Base-by-base conservation (phyloP, 2,888 invertebrate species). In the Thymelicus acteon region DNA sequence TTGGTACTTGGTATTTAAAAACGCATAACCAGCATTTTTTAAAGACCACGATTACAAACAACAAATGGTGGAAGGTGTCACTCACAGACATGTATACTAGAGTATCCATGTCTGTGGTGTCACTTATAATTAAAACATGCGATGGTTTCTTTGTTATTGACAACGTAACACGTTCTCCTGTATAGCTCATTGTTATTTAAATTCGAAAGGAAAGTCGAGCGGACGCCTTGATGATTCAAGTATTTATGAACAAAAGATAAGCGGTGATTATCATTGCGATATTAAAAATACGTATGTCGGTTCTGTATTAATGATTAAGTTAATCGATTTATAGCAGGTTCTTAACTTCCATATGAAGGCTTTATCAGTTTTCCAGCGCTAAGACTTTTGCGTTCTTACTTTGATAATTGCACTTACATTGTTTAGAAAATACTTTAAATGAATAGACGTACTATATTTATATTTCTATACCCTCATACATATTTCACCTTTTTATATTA, bases 241-340 rank as follows among this genome's bases (percentile, higher is more conserved):
- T 44, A 60, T 44, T 15, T 60, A 60, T 60, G 15, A 44, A 44
- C 44, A 60, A 19, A 60, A 44, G 60, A 60, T 60, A 60, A 60
- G 49, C 19, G 49, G 7, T 52, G 19, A 52, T 52, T 7, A 52
- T 52, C 15, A 7, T 52, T 3, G 19, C 7, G 49, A 52, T 52
- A 52, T 62, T 31, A 48, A 31, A 62, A 31, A 62, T 60, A 62
- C 24, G 48, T 24, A 62, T 13, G 39, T 13, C 47, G 19, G 31
- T 13, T 61, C 15, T 24, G 31, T 62, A 47, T 62, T 48, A 24
- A 47, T 24, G 62, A 62, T 62, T 48, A 62, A 62, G 24, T 47
- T 19, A 44, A 62, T 62, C 62, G 31, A 62, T 62, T 62, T 48
- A 61, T 47, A 57, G 57, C 57, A 57, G 31, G 13, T 12, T 31